These are phyloP conservation scores for Fregetta grallaria DNA, from an alignment of 2,113 vertebrate species.

Conservation along the genomic window DNA sequence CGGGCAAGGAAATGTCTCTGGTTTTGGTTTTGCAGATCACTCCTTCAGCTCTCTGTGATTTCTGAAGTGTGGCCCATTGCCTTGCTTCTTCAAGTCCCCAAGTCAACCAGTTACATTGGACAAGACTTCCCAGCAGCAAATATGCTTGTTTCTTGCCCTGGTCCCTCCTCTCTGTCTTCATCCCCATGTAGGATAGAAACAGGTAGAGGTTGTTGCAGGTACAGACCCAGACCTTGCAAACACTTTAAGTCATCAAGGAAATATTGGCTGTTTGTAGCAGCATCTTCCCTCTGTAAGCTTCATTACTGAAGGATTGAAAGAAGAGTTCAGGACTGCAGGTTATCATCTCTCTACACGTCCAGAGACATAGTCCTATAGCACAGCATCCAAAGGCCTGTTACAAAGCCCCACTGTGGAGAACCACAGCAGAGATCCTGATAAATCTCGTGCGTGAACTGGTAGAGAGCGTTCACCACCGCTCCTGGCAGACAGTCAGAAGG, in stretches of 20 bases:
- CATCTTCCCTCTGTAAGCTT: background rate
- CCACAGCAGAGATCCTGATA: background rate
- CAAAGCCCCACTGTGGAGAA: background rate
- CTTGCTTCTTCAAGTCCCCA: background rate
- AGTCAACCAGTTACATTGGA: background rate
- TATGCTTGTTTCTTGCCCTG: background rate
- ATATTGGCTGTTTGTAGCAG: background rate
- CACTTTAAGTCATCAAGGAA: background rate
- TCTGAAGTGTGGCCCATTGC: background rate
- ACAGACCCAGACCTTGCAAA: background rate
- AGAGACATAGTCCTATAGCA: background rate
- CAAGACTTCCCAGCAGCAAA: background rate
- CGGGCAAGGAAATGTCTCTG: background rate
- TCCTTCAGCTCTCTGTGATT: background rate
- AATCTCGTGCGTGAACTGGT: background rate
- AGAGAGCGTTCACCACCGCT: background rate
- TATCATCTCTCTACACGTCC: background rate
- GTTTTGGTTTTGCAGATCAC: background rate
- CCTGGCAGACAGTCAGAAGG: background rate
- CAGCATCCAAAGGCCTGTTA: background rate
- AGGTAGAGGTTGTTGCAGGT: background rate
- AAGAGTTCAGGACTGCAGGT: background rate
- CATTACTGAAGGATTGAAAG: background rate
- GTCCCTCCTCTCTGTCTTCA: background rate
- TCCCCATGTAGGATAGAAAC: background rate